phyloP scores from a whole-genome alignment of 2,797 vertebrate genomes.

The Schizopygopsis malacanthus region DNA sequence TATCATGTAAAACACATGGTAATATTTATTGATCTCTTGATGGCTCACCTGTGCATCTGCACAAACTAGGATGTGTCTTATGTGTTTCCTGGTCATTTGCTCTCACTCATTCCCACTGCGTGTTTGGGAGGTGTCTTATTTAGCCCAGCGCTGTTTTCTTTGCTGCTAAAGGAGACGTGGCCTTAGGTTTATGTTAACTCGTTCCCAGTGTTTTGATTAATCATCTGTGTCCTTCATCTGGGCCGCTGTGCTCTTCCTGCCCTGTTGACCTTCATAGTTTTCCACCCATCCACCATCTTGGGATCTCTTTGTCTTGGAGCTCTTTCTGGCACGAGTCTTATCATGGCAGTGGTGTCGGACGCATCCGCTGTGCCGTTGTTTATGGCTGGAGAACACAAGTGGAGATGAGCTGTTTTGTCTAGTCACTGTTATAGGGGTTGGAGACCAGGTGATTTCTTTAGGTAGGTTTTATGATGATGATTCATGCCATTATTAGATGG shows the following conservation, averaged over 20 bases:
- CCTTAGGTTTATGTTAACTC: constrained; percentile 7
- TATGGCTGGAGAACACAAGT: not conserved
- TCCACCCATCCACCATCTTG: constrained; percentile 55
- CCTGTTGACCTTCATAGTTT: constrained; percentile 55
- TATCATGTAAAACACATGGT: too few relatives aligned
- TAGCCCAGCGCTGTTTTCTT: not conserved
- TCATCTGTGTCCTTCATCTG: constrained; percentile 32
- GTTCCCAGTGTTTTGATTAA: constrained; percentile 23
- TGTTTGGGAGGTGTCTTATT: not conserved
- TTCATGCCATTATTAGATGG: constrained; percentile 16
- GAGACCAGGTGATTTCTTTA: constrained; percentile 1
- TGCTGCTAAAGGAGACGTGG: not conserved
- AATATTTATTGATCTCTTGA: not conserved
- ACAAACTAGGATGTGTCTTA: constrained; percentile 10
- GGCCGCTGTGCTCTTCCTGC: constrained; percentile 42
- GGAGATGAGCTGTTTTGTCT: constrained; percentile 35
- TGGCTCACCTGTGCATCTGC: not conserved
- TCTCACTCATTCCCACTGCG: not conserved
- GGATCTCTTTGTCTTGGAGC: constrained; percentile 41
- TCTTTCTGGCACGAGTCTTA: constrained; percentile 30
- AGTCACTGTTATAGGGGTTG: constrained; percentile 18
- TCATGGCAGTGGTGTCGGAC: constrained; percentile 34
- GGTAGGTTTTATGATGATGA: constrained; percentile 26
- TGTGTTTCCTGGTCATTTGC: constrained; percentile 7
- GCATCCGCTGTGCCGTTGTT: not conserved